phyloP scores from a whole-genome alignment of 2,113 vertebrate genomes.

The Oplegnathus fasciatus region DNA sequence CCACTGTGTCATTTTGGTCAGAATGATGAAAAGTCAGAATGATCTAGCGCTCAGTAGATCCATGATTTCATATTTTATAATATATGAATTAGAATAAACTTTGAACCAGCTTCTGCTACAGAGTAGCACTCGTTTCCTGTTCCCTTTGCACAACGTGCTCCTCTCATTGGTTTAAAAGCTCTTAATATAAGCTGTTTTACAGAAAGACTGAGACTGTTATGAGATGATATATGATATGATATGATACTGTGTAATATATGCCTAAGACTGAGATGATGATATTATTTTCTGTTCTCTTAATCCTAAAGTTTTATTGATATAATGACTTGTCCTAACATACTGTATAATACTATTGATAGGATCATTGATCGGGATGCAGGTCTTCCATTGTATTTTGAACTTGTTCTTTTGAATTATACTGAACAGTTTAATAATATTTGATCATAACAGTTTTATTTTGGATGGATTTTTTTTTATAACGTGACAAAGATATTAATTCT shows the following conservation, averaged over 20 bases:
- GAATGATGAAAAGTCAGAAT: conserved; percentile 7
- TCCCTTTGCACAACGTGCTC: conserved; percentile 66
- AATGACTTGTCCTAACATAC: conserved; percentile 26
- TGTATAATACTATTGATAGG: conserved; percentile 30
- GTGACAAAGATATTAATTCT: conserved; percentile 49
- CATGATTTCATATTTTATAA: conserved; percentile 24
- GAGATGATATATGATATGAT: conserved; percentile 27
- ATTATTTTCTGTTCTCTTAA: conserved; percentile 39
- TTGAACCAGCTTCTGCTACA: conserved; percentile 59
- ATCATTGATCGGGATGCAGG: conserved; percentile 68
- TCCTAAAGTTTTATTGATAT: conserved; percentile 29
- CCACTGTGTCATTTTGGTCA: conserved; percentile 19
- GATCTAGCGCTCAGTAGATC: conserved; percentile 5
- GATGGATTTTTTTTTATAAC: conserved; percentile 29
- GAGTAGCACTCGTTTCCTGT: conserved; percentile 43
- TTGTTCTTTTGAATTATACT: conserved; percentile 44
- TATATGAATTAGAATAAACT: conserved; percentile 16
- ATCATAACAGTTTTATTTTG: conserved; percentile 39
- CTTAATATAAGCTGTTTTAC: conserved; percentile 60
- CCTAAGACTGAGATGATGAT: conserved; percentile 25
- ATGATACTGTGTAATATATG: conserved; percentile 37
- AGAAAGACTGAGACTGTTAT: conserved; percentile 69
- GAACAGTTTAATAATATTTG: conserved; percentile 25
- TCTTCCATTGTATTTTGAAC: conserved; percentile 64
- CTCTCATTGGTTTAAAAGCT: conserved; percentile 50